Evolutionary conservation across 2,888 invertebrate species (phyloP), one percentile per base, ranked within the genome.

Genomic region (Apamea anceps): DNA sequence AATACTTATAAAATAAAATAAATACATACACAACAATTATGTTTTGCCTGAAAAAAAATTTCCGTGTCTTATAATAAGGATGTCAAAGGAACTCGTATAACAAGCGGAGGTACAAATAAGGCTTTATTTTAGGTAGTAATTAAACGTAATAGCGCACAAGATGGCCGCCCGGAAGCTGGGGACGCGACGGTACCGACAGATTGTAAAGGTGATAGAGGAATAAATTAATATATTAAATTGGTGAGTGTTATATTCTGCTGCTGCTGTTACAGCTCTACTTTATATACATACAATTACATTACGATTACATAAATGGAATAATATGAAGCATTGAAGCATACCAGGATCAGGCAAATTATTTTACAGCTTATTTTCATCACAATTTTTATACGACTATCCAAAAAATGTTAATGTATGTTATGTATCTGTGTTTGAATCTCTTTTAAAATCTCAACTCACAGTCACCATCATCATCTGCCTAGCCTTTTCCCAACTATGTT

Each of bases 101-200:
- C 18, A 67, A 82, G 68, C 32, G 15, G 68, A 66, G 51, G 71
- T 74, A 72, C 80, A 86, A 89, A 85, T 79, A 76, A 87, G 81
- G 87, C 88, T 88, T 90, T 85, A 86, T 89, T 91, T 90, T 90
- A 87, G 91, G 87, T 88, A 87, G 94, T 94, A 96, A 96, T 96
- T 96, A 96, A 94, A 91, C 91, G 91, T 95, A 96, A 96, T 95
- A 94, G 93, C 88, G 77, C 87, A 91, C 95, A 96, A 96, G 95
- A 96, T 95, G 95, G 95, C 95, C 89, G 89, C 65, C 92, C 94
- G 95, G 95, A 94, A 91, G 90, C 78, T 88, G 87, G 87, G 90
- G 89, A 84, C 84, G 83, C 82, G 74, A 85, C 85, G 82, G 87
- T 90, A 89, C 79, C 21, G 89, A 80, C 79, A 85, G 89, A 77